Evolutionary conservation across 2,797 vertebrate genomes (phyloP), one percentile per base, ranked within the genome.

Genomic region (Tauraco hartlaubi): DNA sequence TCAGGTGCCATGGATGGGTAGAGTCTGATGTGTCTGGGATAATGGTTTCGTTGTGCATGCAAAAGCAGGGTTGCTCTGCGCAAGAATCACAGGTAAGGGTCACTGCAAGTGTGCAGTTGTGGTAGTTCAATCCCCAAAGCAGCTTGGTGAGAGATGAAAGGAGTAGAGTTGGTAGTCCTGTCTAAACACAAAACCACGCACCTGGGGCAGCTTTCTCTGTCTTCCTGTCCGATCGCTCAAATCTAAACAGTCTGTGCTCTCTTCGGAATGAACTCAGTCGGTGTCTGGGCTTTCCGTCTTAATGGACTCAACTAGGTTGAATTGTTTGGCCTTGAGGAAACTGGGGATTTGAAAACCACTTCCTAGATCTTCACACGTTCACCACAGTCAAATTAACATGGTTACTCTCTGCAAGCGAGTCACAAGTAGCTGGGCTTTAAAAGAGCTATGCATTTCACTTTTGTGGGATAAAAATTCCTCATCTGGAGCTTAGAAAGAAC

Each of bases 41-140:
- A 41, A 46, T 10, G 2, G 8, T 49, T 89, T 64, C 0, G 0
- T 48, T 58, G 43, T 39, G 19, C 9, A 4, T 16, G 8, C 3
- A 59, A 55, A 18, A 41, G 21, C 28, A 71, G 26, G 31, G 19
- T 11, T 75, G 54, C 21, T 46, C n/a, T 73, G 63, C 35, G 10
- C 51, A 48, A 19, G 44, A 39, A 54, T 52, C 25, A 25, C 33
- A 14, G 14, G 19, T 51, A 54, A 25, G 11, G 14, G 10, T 58
- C 46, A 33, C 80, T 61, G 26, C 21, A 13, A 5, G 5, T 66
- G 52, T 76, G 64, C 37, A 56, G 29, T 19, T 54, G 6, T 41
- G 74, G 39, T 68, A 33, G 43, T 58, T 75, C 37, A 88, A 75
- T 72, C 25, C 10, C 29, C 51, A n/a, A n/a, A 81, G 46, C 37